These are phyloP conservation scores for Lasiurus borealis DNA, from an alignment of 2,113 vertebrate genomes.

Conservation along the genomic window DNA sequence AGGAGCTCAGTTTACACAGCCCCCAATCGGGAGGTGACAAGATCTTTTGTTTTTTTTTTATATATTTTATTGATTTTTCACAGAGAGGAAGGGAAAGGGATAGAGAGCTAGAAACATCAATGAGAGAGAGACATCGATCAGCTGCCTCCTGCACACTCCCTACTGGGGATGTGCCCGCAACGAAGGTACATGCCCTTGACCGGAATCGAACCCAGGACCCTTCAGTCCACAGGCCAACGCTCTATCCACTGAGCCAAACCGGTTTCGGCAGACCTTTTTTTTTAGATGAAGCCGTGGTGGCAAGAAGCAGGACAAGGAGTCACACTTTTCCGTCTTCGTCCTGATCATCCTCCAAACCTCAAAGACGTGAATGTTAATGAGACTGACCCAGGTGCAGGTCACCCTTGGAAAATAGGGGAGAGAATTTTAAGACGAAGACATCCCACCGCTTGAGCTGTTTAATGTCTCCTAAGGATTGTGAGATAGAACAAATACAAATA, in stretches of 20 bases:
- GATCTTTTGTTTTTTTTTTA: too few species aligned
- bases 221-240: too few species aligned
- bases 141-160: too few species aligned
- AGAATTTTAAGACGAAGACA: neutral
- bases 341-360: neutral
- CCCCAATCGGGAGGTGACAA: neutral
- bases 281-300: neutral
- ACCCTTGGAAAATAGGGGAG: neutral
- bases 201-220: too few species aligned
- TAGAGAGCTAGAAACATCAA: too few species aligned
- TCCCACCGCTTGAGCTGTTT: neutral
- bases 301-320: neutral
- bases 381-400: neutral
- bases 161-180: too few species aligned
- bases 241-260: too few species aligned
- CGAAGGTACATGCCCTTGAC: too few species aligned
- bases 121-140: too few species aligned
- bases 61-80: too few species aligned
- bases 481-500: slow-evolving; percentile 7
- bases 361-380: neutral
- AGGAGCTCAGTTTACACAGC: neutral
- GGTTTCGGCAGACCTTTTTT: too few species aligned
- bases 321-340: neutral
- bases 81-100: too few species aligned
- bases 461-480: neutral